Evolutionary conservation across 2,797 vertebrate species (phyloP), one percentile per base, ranked within the genome.

Genomic region (Apogon hyalosoma): DNA sequence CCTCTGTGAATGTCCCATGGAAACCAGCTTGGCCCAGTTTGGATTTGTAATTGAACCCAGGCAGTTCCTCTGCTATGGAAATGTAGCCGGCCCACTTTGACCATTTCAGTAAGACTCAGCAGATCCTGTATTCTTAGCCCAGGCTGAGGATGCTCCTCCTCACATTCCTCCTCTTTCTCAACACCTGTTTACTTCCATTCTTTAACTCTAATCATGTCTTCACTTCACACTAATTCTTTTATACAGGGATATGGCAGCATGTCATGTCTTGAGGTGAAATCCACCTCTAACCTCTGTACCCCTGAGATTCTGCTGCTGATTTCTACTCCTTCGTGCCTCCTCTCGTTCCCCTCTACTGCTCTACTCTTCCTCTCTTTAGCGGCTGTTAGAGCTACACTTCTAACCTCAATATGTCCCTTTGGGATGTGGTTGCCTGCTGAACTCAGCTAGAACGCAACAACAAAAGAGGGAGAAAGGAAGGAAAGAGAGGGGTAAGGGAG

Each of bases 391-490:
- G 77, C 55, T 59, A 57, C 72, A 61, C 64, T 50, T 77, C 63
- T 64, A 80, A 83, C 81, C 79, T 68, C n/a, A 9, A 62, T 69
- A 54, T 9, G 0, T 63, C 74, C 84, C 80, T 65, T 7, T 51
- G 78, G 78, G 82, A 82, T 21, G 64, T 43, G 41, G 42, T 62
- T 82, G 67, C 71, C 46, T 82, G 73, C 79, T 85, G 79, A 87
- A 75, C 65, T 79, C 71, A 77, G 73, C 82, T 72, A 46, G 61
- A 63, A 73, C 75, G 16, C 70, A 31, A 51, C 39, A 73, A 51
- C 21, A 21, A 33, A 33, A 53, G 8, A 19, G n/a, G 13, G 16
- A 14, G 16, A 16, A 38, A 19, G 13, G 59, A 19, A 39, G 28
- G 16, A 16, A 38, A 19, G 13, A 63, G 28, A 39, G 3, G 9